Evolutionary conservation across 2,113 vertebrate genomes (phyloP).

Genomic region (Psilopsiagon aurifrons): DNA sequence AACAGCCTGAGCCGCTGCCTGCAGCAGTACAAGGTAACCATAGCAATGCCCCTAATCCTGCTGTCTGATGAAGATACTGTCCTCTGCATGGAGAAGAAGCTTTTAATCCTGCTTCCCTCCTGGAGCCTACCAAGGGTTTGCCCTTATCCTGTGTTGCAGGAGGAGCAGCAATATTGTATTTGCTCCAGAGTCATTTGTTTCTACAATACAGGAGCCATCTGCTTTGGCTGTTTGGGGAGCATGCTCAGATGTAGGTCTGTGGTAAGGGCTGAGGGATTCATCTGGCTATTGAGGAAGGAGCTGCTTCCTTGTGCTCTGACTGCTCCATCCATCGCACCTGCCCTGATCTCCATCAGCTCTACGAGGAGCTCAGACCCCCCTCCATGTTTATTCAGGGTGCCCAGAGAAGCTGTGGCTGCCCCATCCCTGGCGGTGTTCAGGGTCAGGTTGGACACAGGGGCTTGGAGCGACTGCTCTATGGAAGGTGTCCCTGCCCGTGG

Average conservation of each 20-base stretch:
- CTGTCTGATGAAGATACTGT: neutral
- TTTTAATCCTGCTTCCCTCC: conserved; percentile 35
- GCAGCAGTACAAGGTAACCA: conserved; percentile 77
- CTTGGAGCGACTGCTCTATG: neutral
- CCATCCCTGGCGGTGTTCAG: neutral
- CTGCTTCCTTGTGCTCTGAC: neutral
- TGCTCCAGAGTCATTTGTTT: neutral
- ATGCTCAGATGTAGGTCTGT: neutral
- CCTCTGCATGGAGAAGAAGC: neutral
- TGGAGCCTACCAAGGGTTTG: neutral
- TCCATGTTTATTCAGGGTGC: neutral
- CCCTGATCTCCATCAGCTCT: accelerated
- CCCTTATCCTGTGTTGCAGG: neutral
- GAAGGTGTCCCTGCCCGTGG: neutral
- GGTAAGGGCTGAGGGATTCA: neutral
- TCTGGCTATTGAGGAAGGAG: neutral
- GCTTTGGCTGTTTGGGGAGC: neutral
- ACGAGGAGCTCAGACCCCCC: accelerated
- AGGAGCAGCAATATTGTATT: neutral
- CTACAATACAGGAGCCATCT: accelerated
- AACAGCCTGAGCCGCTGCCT: conserved; percentile 70
- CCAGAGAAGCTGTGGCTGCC: neutral
- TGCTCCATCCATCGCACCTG: neutral
- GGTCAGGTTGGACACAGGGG: neutral
- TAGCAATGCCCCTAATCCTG: conserved; percentile 50